Evolutionary conservation across 2,888 invertebrate genomes (phyloP), one percentile per base, ranked within the genome.

Genomic region (Crepidodera aurea): DNA sequence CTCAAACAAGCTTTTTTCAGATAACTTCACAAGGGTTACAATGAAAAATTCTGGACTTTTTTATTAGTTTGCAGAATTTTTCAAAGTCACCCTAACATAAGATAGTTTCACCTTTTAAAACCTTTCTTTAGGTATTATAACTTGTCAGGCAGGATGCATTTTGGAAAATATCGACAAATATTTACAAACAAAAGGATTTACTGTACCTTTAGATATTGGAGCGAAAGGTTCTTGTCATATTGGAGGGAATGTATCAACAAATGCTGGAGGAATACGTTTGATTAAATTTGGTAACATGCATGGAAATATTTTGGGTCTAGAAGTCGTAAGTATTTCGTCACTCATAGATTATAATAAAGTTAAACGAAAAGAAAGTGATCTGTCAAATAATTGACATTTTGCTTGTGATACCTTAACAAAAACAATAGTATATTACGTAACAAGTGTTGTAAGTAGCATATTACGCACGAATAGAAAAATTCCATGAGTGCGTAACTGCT

Each of bases 191-290:
- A 83, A 84, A 57, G 89, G 88, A n/a, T 84, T 94, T 22, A 92
- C 94, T 78, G 93, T 98, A 86, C 98, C 98, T 0, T 79, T 98
- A 60, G 98, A 99, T 83, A 84, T 99, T 59, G 98, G 98, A 0
- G 96, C 98, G 0, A 98, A 98, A 82, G 96, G 96, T 18, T 90
- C 91, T 63, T 97, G 97, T 75, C 92, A 96, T 51, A 94, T 98
- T 70, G 98, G 98, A 1, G 98, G 98, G 15, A 97, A 97, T 79
- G 85, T 96, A 25, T 90, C 97, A 32, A 98, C 98, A 10, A 97
- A 97, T 82, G 98, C 98, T 1, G 98, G 98, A 0, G 98, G 98
- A 0, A 81, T 98, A 15, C 84, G 98, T 60, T 84, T 98, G 7
- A 79, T 98, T 27, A 87, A 96, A 46, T 67, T 97, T 79, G 98